phyloP scores from a whole-genome alignment of 2,888 invertebrate genomes.

The Xylocampa areola region DNA sequence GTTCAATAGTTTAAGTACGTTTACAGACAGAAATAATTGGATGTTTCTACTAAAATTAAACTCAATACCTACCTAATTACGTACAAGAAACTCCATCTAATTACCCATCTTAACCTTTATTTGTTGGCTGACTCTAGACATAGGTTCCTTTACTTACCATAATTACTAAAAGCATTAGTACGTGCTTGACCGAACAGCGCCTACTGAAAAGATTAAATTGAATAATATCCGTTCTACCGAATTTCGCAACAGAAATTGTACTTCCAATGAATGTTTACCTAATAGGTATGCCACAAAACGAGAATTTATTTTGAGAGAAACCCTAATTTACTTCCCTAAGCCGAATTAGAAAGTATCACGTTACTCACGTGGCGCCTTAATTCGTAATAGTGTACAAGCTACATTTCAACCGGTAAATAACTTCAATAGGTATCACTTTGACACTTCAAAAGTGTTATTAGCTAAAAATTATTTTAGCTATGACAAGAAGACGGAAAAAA shows the following conservation, averaged over 20 bases:
- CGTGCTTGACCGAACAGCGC: neutral
- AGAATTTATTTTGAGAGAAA: conserved; percentile 20
- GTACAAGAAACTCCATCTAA: conserved; percentile 6
- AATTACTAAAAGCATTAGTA: conserved; percentile 22
- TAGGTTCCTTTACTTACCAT: conserved; percentile 10
- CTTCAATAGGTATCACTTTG: too few species aligned
- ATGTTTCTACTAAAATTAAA: too few species aligned
- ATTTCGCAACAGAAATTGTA: conserved; percentile 1
- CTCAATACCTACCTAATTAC: conserved; percentile 10
- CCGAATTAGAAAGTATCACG: conserved; percentile 22
- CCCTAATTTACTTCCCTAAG: conserved; percentile 10
- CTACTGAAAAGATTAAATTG: conserved; percentile 11
- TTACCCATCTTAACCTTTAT: conserved; percentile 11
- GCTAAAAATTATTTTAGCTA: too few species aligned
- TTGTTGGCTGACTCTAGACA: conserved; percentile 1
- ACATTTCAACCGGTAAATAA: too few species aligned
- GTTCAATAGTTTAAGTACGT: too few species aligned
- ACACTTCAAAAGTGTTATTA: too few species aligned
- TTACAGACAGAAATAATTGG: too few species aligned
- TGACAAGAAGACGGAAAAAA: too few species aligned
- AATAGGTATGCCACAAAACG: conserved; percentile 6
- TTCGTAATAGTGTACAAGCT: too few species aligned
- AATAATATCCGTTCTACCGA: conserved; percentile 10
- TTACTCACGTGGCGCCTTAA: conserved; percentile 5
- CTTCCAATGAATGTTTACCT: conserved; percentile 11